Evolutionary conservation across 30 jellyfish, hydroid and myxozoan species (phyloP).

Genomic region (Hydractinia echinata): DNA sequence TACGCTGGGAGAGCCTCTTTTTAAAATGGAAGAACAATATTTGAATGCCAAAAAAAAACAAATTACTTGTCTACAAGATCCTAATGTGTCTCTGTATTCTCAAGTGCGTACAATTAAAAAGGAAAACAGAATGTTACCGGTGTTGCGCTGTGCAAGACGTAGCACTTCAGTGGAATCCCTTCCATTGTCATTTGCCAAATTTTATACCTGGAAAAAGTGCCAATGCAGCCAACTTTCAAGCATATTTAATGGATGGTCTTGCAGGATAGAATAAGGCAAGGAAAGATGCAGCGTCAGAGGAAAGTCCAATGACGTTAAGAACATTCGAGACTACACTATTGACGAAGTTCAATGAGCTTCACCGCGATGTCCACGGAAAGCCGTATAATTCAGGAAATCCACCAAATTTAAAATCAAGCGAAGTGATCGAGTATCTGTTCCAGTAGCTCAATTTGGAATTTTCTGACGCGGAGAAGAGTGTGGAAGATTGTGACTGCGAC

Average conservation of each 20-base stretch:
- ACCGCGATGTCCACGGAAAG: conserved; percentile 9
- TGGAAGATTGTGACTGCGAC: conserved; percentile 21
- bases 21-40: no score
- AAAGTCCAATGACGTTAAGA: not conserved
- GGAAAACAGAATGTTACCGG: no score
- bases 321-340: not conserved
- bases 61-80: no score
- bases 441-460: not conserved
- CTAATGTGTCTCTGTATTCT: no score
- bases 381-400: not conserved
- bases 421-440: conserved; percentile 32
- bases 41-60: no score
- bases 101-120: no score
- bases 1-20: no score
- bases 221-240: conserved; percentile 44
- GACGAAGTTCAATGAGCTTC: conserved; percentile 11
- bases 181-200: conserved; percentile 28
- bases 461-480: not conserved
- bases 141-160: no score
- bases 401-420: conserved; percentile 4
- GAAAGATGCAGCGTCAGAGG: conserved; percentile 36
- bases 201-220: conserved; percentile 37
- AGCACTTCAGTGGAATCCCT: no score
- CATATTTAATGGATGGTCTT: conserved; percentile 41
- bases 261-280: conserved; percentile 28